Base-by-base conservation (phyloP, 2,113 vertebrate genomes). In the Ceratotherium simum region DNA sequence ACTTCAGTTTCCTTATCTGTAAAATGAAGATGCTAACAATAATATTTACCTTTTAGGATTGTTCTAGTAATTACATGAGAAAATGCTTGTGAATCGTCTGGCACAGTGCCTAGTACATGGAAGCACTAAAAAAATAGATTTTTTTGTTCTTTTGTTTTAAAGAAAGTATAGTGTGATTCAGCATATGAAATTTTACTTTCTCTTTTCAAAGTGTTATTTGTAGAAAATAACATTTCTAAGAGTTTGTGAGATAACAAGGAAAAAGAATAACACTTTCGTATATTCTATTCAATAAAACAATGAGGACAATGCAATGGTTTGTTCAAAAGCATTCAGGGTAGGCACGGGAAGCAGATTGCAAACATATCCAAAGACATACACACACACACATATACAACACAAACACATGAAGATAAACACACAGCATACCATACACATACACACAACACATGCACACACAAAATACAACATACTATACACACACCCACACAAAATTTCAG, bases 111-210 rank as follows among this genome's bases (percentile, higher is more conserved):
- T 46, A 78, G 27, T n/a, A 64, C 2, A 20, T 20, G 23, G 7
- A 96, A 58, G 36, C 8, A 18, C 8, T 93, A 39, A 42, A 42
- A 69, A 73, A 69, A 70, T 29, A 78, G 3, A 3, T 46, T 93
- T 51, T 62, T 78, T 51, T 27, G 14, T 48, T 62, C 2, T 86
- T 95, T 95, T 78, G 12, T 78, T 62, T 95, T 88, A 91, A 97
- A 80, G n/a, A 84, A 86, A 90, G 6, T 31, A 18, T 18, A 48
- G 65, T 51, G 51, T 83, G 42, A 95, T 83, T 91, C 76, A 94
- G 56, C 58, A 48, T 65, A 42, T 31, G 36, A 58, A 84, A 54
- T 46, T 65, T 80, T 81, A 82, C 42, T 90, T 93, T 87, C 12
- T 42, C 13, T 42, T 93, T 48, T 91, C 8, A 56, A 80, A 79